A percentile compares a stretch with the other conserved stretches of the same genome.
Conservation (phyloP, 2,113 vertebrate genomes). For the Heterocephalus glaber region DNA sequence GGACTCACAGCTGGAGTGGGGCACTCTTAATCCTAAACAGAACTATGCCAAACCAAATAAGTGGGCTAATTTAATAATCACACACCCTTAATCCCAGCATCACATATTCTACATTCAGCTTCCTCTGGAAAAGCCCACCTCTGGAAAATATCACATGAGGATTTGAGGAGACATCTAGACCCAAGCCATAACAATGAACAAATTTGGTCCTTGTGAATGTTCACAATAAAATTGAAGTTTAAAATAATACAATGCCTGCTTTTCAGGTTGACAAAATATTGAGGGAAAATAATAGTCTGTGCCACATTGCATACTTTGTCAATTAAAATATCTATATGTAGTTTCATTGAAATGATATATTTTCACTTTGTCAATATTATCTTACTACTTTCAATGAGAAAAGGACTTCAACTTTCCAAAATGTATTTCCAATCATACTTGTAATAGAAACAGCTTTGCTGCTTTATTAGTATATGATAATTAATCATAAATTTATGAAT, state of each 20-base stretch:
- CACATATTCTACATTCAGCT: not conserved
- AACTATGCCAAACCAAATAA: not conserved
- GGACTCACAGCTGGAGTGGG: not conserved
- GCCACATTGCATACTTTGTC: not conserved
- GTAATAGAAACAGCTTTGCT: not conserved
- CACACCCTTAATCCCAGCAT: not conserved
- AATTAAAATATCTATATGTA: not conserved
- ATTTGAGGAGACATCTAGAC: not conserved
- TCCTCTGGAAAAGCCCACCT: not conserved
- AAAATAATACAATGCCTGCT: not conserved
- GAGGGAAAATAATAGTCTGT: not conserved
- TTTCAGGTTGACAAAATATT: not conserved
- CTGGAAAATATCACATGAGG: not conserved
- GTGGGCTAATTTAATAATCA: not conserved
- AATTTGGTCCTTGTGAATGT: not conserved
- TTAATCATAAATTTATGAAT: not conserved
- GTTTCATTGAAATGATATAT: not conserved
- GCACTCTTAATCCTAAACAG: not conserved
- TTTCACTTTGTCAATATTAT: not conserved
- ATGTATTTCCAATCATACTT: not conserved
- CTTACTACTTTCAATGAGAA: not conserved
- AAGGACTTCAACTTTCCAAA: not conserved
- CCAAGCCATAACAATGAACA: not conserved
- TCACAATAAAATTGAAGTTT: not conserved
- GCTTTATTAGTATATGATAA: not conserved